Percentiles rank a stretch among this genome's conserved stretches.
phyloP scores from a whole-genome alignment of 2,113 vertebrate species.

The Donacobius atricapilla region DNA sequence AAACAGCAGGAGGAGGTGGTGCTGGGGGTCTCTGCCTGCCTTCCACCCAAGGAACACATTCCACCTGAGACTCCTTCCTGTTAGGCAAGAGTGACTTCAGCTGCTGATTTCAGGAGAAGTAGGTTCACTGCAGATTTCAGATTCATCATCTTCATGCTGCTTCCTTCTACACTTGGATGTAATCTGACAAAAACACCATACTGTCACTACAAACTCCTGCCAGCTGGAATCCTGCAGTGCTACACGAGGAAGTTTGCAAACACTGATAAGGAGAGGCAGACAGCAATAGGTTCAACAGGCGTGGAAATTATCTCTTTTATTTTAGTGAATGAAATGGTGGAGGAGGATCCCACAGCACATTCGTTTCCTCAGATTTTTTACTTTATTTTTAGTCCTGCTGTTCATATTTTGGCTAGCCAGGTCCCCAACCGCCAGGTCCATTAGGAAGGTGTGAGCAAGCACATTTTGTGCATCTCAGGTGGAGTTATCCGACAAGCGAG shows the following conservation, averaged over 20 bases:
- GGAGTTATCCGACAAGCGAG: neutral
- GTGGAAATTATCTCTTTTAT: neutral
- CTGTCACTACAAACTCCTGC: neutral
- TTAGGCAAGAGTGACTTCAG: neutral
- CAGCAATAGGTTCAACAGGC: neutral
- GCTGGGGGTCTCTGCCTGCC: neutral
- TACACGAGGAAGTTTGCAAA: neutral
- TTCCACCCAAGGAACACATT: neutral
- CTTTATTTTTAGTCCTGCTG: neutral
- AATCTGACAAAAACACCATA: neutral
- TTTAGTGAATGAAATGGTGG: neutral
- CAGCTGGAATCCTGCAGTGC: neutral
- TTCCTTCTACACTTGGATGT: neutral
- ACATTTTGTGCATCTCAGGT: neutral
- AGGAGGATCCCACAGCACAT: neutral
- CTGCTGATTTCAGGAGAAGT: neutral
- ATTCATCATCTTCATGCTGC: neutral
- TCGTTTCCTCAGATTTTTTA: neutral
- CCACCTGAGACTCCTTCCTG: neutral
- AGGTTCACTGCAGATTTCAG: neutral
- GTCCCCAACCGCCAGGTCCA: neutral
- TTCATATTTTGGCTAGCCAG: neutral
- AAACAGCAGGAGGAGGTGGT: neutral
- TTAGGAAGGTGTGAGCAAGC: neutral
- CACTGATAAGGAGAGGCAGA: neutral